Evolutionary conservation across 2,888 invertebrate genomes (phyloP).

Genomic region (Dugesia japonica): DNA sequence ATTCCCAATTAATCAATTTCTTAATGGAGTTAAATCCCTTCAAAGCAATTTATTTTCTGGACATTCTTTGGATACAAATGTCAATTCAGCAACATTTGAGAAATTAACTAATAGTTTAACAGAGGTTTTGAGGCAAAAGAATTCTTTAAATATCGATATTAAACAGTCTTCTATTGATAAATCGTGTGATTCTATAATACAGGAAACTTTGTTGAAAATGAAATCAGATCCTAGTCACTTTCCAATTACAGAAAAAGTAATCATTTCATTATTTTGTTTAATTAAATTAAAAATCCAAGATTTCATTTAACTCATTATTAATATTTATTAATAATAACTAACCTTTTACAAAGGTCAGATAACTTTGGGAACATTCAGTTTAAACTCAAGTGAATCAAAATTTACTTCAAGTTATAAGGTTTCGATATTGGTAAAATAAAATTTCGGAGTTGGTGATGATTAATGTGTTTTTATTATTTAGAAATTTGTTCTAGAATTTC

Average conservation of each 20-base stretch:
- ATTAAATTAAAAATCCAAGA: no score
- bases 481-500: no score
- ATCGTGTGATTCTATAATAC: not conserved
- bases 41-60: not conserved
- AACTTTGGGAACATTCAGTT: no score
- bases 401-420: no score
- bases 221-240: not conserved
- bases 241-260: not conserved
- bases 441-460: not conserved
- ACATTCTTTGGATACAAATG: not conserved
- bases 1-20: conserved; percentile 3
- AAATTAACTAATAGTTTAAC: not conserved
- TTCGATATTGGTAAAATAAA: no score
- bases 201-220: conserved; percentile 4
- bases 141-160: not conserved
- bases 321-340: no score
- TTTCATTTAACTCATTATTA: no score
- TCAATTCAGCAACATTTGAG: not conserved
- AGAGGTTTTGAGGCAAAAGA: not conserved
- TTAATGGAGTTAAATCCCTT: conserved; percentile 12
- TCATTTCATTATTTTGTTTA: not conserved
- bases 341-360: no score
- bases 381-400: no score
- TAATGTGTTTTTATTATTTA: no score
- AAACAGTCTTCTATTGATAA: not conserved